phyloP scores from a whole-genome alignment of 1,140 invertebrate species.

The Drosophila auraria region DNA sequence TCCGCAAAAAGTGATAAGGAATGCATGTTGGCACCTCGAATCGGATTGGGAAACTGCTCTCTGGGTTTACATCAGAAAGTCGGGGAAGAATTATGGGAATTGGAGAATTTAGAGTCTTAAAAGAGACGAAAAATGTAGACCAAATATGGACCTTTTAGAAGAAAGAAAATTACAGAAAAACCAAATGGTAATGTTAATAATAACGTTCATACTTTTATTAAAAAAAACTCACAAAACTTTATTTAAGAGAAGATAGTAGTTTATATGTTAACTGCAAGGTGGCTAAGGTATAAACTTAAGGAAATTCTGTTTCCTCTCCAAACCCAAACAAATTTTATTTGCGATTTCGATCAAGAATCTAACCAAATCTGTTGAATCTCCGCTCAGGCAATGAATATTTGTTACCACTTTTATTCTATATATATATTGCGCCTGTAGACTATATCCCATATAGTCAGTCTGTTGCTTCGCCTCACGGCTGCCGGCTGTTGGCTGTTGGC shows the following conservation, averaged over 20 bases:
- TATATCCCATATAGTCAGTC: slow-evolving; percentile 9
- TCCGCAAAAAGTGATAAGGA: slow-evolving; percentile 28
- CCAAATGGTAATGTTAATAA: no score
- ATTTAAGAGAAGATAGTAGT: no score
- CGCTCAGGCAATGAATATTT: slow-evolving; percentile 6
- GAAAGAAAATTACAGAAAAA: no score
- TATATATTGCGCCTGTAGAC: neutral
- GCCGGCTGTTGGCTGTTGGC: slow-evolving; percentile 24
- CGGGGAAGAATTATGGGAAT: neutral
- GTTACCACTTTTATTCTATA: slow-evolving; percentile 17
- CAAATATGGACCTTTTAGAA: no score
- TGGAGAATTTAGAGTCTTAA: neutral
- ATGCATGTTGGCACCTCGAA: slow-evolving; percentile 13
- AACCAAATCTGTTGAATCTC: neutral
- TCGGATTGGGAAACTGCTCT: neutral
- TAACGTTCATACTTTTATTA: no score
- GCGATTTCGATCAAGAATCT: neutral
- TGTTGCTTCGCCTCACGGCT: slow-evolving; percentile 36
- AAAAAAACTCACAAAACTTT: no score
- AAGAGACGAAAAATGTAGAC: neutral
- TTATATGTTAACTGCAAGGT: no score
- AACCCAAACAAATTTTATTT: neutral
- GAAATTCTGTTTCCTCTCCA: neutral
- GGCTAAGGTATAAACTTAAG: no score
- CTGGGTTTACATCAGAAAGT: neutral